Percentiles rank a stretch among this genome's conserved stretches.
These are phyloP conservation scores for Psammodynastes pulverulentus DNA, from an alignment of 2,113 vertebrate species.

Conservation along the genomic window DNA sequence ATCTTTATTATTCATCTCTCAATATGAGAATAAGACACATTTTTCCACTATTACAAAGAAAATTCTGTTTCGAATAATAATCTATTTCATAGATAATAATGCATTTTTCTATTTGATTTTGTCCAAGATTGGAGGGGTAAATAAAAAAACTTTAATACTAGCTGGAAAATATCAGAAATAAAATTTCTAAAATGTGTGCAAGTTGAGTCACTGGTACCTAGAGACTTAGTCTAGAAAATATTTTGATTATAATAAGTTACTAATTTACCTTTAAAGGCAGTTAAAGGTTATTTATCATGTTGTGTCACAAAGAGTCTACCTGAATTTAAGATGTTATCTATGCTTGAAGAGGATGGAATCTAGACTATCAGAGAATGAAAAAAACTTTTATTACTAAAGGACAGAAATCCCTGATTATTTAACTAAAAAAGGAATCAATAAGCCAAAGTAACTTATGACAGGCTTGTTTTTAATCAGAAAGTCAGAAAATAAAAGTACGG, in stretches of 20 bases:
- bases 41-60: neutral
- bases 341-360: slow-evolving; percentile 27
- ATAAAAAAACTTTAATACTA: neutral
- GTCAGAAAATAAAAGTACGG: neutral
- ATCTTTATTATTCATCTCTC: neutral
- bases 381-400: slow-evolving; percentile 11
- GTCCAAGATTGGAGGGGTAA: neutral
- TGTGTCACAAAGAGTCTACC: neutral
- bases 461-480: slow-evolving; percentile 24
- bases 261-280: neutral
- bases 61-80: neutral
- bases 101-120: neutral
- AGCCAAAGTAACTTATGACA: slow-evolving; percentile 9
- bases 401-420: slow-evolving; percentile 27
- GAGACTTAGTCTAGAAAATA: neutral
- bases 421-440: slow-evolving; percentile 28
- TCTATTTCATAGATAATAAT: neutral
- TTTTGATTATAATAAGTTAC: neutral
- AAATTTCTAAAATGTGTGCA: neutral
- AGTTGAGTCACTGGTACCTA: neutral
- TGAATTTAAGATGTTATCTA: neutral
- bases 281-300: neutral
- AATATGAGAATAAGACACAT: neutral
- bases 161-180: neutral
- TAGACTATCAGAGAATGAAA: slow-evolving; percentile 22